Conservation (phyloP, 2,888 invertebrate species). For the Macrophya alboannulata region DNA sequence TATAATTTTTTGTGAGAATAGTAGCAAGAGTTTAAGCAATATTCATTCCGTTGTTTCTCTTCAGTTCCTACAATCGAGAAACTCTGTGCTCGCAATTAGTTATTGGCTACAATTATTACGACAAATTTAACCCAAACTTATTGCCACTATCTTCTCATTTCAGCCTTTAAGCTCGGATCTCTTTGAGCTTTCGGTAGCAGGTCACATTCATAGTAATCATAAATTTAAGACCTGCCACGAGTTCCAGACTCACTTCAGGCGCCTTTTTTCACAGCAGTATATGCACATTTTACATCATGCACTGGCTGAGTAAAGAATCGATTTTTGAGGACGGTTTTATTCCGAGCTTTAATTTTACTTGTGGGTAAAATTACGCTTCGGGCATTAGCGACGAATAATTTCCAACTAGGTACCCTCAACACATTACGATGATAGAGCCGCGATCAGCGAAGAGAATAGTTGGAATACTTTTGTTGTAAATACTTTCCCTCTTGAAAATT, state of each 20-base stretch:
- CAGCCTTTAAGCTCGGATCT: constrained; percentile 2
- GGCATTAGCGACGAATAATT: constrained; percentile 1
- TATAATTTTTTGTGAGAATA: not conserved
- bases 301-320: not conserved
- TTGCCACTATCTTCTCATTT: not conserved
- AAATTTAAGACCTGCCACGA: not conserved
- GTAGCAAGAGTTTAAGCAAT: not conserved
- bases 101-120: not conserved
- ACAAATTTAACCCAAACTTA: not conserved
- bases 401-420: constrained; percentile 1
- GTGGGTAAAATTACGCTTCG: not conserved
- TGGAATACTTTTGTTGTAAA: constrained; percentile 5
- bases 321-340: not conserved
- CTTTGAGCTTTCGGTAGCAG: not conserved
- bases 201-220: not conserved
- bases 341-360: not conserved
- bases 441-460: not conserved
- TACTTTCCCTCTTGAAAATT: not conserved
- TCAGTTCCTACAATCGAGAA: no score
- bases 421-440: not conserved
- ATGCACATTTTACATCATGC: not conserved
- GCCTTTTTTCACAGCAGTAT: not conserved
- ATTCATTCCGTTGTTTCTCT: not conserved
- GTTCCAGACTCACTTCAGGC: not conserved
- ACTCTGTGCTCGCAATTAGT: not conserved